phyloP scores from a whole-genome alignment of 1,140 invertebrate species.

The Caenorhabditis tropicalis region DNA sequence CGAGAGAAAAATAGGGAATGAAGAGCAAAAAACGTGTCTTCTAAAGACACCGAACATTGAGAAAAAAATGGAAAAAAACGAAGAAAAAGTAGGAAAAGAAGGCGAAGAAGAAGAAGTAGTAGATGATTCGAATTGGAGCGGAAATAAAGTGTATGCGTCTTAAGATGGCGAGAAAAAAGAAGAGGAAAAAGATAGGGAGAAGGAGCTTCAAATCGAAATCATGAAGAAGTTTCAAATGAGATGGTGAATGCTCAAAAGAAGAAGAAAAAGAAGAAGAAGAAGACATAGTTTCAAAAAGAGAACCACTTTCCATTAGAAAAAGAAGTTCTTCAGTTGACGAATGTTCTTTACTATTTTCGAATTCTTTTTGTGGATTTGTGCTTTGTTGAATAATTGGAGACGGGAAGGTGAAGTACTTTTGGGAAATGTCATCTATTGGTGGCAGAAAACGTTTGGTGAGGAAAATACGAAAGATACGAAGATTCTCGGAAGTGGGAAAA shows the following conservation, averaged over 20 bases:
- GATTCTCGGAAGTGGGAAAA: too few relatives aligned
- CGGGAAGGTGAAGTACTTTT: neutral
- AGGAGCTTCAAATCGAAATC: neutral
- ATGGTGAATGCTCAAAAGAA: neutral
- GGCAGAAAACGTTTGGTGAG: too few relatives aligned
- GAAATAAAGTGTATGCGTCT: slow-evolving; percentile 32
- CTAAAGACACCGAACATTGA: slow-evolving; percentile 11
- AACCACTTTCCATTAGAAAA: neutral
- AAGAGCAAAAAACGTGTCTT: neutral
- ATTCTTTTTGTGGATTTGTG: neutral
- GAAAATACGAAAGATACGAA: too few relatives aligned
- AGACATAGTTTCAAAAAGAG: neutral
- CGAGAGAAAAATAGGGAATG: neutral
- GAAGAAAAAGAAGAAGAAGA: neutral
- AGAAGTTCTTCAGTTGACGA: neutral
- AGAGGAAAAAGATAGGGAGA: neutral
- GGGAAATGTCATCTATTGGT: too few relatives aligned
- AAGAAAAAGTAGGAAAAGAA: neutral
- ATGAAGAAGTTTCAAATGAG: slow-evolving; percentile 4
- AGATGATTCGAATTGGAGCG: slow-evolving; percentile 24
- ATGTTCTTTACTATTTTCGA: neutral
- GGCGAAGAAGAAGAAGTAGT: neutral
- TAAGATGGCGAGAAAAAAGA: neutral
- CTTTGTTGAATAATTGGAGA: neutral
- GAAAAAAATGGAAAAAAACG: neutral